Base-by-base conservation (phyloP, 2,888 invertebrate species). In the Arctia plantaginis region DNA sequence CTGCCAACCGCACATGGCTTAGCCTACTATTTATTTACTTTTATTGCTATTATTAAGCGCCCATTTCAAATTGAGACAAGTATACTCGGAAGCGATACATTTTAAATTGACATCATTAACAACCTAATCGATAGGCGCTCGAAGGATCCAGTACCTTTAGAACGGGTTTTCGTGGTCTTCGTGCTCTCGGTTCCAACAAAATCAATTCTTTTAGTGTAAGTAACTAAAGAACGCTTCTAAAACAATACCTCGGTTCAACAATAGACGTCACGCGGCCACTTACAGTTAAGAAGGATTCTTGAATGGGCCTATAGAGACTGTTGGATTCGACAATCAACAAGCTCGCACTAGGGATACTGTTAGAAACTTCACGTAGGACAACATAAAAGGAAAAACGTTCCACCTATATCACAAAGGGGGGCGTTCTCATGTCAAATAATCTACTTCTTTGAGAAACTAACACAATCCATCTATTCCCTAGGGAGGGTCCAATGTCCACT, bases 1-100 rank as follows among this genome's bases (percentile, higher is more conserved):
- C 73, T 82, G 82, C 90, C 91, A 82, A 90, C 92, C 93, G 90
- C 93, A 88, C 91, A 88, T 87, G 87, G 84, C 88, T 80, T 78
- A 78, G 77, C 59, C 59, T 59, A 62, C 30, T 30, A 62, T 62
- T 62, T 62, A 79, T 85, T 79, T 80, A 84, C 75, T 74, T 82
- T 81, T 78, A 79, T 76, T 82, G 80, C 79, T 76, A 81, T 77
- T 77, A 77, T 76, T 80, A 80, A 78, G 81, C 86, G 81, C 82
- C 83, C 84, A 77, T 78, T 78, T 69, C 33, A 66, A 51, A 71
- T 72, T 70, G 72, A 72, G 39, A 69, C 39, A 71, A 66, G 75
- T 72, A 72, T 71, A 75, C 78, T 72, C 30, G 55, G 75, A 74
- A 72, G 80, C 79, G 70, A 72, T 75, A 69, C 72, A 72, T 75